These are phyloP conservation scores for Gallirallus australis DNA, from an alignment of 2,797 vertebrate genomes.

Conservation along the genomic window DNA sequence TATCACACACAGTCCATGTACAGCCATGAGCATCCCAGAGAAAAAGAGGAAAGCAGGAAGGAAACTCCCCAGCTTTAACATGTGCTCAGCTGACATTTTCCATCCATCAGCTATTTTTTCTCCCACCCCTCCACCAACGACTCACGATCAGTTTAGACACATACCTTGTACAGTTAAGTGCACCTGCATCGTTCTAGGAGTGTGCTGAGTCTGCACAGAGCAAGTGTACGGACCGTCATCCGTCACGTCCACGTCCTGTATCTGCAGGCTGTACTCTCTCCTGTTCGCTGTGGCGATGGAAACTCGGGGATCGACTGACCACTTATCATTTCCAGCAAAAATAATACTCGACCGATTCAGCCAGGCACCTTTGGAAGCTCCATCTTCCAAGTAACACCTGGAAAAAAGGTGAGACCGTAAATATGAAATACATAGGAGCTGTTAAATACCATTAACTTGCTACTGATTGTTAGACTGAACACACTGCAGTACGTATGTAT, in stretches of 20 bases:
- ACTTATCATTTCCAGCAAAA: slow-evolving; percentile 96
- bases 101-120: not conserved
- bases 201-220: slow-evolving; percentile 95
- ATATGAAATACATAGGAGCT: not conserved
- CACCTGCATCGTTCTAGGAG: slow-evolving; percentile 91
- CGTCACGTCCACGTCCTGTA: slow-evolving; percentile 95
- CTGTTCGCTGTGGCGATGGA: slow-evolving; percentile 93
- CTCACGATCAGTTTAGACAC: not conserved
- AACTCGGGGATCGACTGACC: slow-evolving; percentile 96
- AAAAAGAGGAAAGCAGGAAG: no score
- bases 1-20: not conserved
- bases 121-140: not conserved
- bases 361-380: slow-evolving; percentile 97
- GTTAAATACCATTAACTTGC: not conserved
- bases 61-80: not conserved
- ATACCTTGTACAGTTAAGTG: slow-evolving; percentile 96
- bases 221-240: slow-evolving; percentile 97
- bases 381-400: slow-evolving; percentile 97
- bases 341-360: slow-evolving; percentile 98
- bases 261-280: slow-evolving; percentile 98
- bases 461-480: not conserved
- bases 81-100: not conserved
- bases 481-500: no score
- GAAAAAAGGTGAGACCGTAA: not conserved
- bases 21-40: no score